Evolutionary conservation across 1,140 invertebrate genomes (phyloP), one percentile per base, ranked within the genome.

Genomic region (Diorhabda elongata): DNA sequence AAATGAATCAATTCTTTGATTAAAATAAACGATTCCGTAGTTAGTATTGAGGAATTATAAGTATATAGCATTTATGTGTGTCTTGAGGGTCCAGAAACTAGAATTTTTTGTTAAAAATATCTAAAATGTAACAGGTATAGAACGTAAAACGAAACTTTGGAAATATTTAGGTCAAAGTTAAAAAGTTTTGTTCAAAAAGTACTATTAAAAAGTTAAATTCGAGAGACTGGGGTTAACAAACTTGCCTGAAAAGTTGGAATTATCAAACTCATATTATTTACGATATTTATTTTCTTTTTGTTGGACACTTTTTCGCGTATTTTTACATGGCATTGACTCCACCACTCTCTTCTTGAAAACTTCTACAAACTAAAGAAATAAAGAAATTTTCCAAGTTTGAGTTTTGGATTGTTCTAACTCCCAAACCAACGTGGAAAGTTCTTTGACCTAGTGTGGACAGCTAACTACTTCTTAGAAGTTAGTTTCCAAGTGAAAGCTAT

Each of bases 201-300:
- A 69, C 73, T 74, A 74, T 74, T 74, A 74, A 74, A 74, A 74
- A 74, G 73, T 74, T 74, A 74, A 72, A 74, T 74, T 74, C 64
- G 67, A 69, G 68, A 71, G 73, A 71, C 72, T 66, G 70, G 69
- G 70, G 71, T 74, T 70, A 74, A 68, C 65, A 74, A 74, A 64
- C 71, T 69, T 67, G 47, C 64, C 69, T 58, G 66, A 60, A 69
- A 74, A 74, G 73, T 74, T 74, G 47, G 66, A 69, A 74, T 74
- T 70, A 72, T 72, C 71, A 74, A 72, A 74, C 69, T 72, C 71
- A 67, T 69, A 69, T 72, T 72, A 74, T 74, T 66, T 74, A 69
- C 66, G 66, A 68, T 67, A 74, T 66, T 74, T 74, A 71, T 71
- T 70, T 68, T 72, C 67, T 67, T 67, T 67, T 56, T 67, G 47